phyloP scores from a whole-genome alignment of 2,888 invertebrate genomes.

The Epinotia bilunana region DNA sequence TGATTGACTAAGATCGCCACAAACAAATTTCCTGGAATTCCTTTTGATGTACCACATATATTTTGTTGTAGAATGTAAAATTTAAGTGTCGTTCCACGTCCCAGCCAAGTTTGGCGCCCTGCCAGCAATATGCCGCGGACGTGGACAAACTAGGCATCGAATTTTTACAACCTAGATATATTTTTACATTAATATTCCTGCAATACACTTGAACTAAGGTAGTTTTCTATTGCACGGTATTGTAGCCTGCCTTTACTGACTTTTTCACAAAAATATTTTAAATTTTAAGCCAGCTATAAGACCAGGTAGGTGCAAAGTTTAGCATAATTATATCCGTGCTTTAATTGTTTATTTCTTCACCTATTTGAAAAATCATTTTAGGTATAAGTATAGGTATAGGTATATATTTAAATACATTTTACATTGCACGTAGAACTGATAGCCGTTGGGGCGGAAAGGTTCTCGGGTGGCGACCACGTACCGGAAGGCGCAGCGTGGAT shows the following conservation, averaged over 20 bases:
- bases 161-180: constrained; percentile 73
- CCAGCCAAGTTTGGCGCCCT: constrained; percentile 63
- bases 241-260: neutral
- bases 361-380: neutral
- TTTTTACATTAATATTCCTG: constrained; percentile 53
- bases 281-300: too few species aligned
- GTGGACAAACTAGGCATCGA: constrained; percentile 69
- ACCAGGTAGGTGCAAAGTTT: too few species aligned
- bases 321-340: too few species aligned
- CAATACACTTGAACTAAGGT: neutral
- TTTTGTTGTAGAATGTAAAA: constrained; percentile 63
- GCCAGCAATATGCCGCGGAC: constrained; percentile 73
- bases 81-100: constrained; percentile 70
- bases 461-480: too few species aligned
- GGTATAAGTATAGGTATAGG: too few species aligned
- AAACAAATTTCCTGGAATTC: neutral
- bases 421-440: too few species aligned
- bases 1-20: too few species aligned
- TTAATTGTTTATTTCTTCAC: neutral
- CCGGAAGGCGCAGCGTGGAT: too few species aligned
- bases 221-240: constrained; percentile 1
- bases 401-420: too few species aligned
- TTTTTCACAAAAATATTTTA: neutral
- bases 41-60: constrained; percentile 20
- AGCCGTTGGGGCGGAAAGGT: too few species aligned